Base-by-base conservation (phyloP, 1,140 invertebrate species). In the Dysdera silvatica region DNA sequence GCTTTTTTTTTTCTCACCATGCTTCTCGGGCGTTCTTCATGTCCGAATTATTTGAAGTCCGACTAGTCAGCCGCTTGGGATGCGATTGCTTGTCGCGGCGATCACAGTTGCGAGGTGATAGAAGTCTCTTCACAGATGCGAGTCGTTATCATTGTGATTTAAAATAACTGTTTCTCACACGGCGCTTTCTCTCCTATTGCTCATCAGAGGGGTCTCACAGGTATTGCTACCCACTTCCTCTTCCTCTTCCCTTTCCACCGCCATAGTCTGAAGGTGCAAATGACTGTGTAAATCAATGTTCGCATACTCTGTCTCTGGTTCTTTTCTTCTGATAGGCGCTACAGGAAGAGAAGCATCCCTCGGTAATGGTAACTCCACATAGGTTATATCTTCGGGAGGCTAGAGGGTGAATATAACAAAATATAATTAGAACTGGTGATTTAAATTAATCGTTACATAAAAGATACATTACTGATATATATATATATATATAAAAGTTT, bases 181-280 rank as follows among this genome's bases (percentile, higher is more conserved):
- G 2, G 63, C 63, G n/a, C 63, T 65, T 48, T 65, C 63, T 32
- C 63, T 24, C 26, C 56, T 53, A 37, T 41, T 65, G 51, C 48
- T 65, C 63, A 65, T 65, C 20, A 65, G 48, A 3, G 63, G 63
- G 3, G 63, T 65, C 43, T 65, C 63, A 41, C 56, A 65, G 4
- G 63, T 57, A 29, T 54, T 65, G 51, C 41, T 55, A n/a, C 56
- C 57, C 5, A 48, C 40, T 29, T 65, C 56, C 7, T 65, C 63
- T 4, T 65, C 63, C n/a, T 59, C 56, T 29, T 65, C 63, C 24
- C 54, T 14, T 48, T 65, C 56, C 3, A 47, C 52, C 6, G 54
- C 57, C 8, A 59, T 59, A 32, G 55, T 64, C 53, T 60, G 57
- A 23, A 58, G 23, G 28, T 57, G 62, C 18, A 64, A 35, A 20